Base-by-base conservation (phyloP, 2,888 invertebrate species). In the Zonitis immaculata region DNA sequence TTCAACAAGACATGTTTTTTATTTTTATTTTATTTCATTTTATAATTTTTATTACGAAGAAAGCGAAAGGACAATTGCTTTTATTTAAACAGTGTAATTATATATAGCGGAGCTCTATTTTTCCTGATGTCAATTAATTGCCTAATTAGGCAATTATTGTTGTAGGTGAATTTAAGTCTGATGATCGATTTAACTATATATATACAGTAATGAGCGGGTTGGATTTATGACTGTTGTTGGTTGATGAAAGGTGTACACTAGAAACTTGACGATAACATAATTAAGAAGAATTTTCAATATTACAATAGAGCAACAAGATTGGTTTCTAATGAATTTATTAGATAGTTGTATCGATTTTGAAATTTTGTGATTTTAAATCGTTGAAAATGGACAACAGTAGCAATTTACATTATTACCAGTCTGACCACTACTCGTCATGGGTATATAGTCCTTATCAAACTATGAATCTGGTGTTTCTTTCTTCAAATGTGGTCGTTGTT, bases 381-480 rank as follows among this genome's bases (percentile, higher is more conserved):
- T 16, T 35, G 35, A 16, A 35, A 35, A 35, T 18, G 16, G 18
- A 35, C 35, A 16, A n/a, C n/a, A n/a, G 35, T 35, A 35, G 30
- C 32, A 30, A 51, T 51, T 51, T 51, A 51, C 51, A 51, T 51
- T 51, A 42, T n/a, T n/a, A n/a, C 51, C 47, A 51, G 51, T 47
- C 51, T 47, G 51, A 51, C 51, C 51, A 47, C 47, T 51, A 42
- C 43, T 43, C 35, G 47, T 42, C 51, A 51, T 43, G 47, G 47
- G n/a, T n/a, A n/a, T 42, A 47, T 42, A 39, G 26, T 43, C 51
- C 51, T 51, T 50, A 50, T 50, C 50, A 26, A 18, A 27, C 42
- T 18, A 47, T 42, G 47, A 47, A 51, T 51, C 51, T 27, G 30
- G 42, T 42, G n/a, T 30, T 46, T 47, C 30, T 47, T 51, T 35